Evolutionary conservation across 30 jellyfish, hydroid and myxozoan species (phyloP).

Genomic region (Turritopsis rubra): DNA sequence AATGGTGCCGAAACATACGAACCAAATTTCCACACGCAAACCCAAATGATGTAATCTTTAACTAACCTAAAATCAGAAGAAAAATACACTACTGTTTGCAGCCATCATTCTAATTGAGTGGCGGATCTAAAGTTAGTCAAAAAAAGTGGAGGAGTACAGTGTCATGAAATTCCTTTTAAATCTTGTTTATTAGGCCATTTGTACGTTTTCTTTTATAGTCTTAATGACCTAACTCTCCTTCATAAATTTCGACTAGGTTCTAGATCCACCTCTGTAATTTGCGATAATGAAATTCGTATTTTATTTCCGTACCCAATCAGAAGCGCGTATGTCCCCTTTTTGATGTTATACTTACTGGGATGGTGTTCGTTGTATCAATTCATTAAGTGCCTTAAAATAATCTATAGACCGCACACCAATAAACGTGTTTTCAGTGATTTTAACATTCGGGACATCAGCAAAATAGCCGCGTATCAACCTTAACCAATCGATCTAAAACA

Average conservation of each 20-base stretch:
- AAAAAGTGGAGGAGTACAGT: too few species aligned
- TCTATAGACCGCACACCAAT: slow-evolving; percentile 33
- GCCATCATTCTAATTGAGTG: neutral
- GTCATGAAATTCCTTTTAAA: too few species aligned
- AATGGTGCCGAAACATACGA: slow-evolving; percentile 40
- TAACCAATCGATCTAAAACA: slow-evolving; percentile 23
- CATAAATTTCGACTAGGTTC: too few species aligned
- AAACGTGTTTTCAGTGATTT: slow-evolving; percentile 10
- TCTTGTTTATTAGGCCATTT: too few species aligned
- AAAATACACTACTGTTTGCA: neutral
- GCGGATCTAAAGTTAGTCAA: too few species aligned
- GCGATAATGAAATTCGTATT: too few species aligned
- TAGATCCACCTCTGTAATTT: too few species aligned
- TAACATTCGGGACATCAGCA: neutral
- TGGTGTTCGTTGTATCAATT: neutral
- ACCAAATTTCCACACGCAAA: slow-evolving; percentile 40
- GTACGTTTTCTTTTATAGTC: too few species aligned
- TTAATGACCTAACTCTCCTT: too few species aligned
- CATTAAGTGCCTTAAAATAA: slow-evolving; percentile 26
- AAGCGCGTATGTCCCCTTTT: too few species aligned
- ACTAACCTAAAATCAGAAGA: slow-evolving; percentile 4
- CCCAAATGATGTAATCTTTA: slow-evolving; percentile 39
- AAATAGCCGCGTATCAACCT: slow-evolving; percentile 12
- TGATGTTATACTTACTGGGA: slow-evolving; percentile 5
- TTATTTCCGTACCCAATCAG: too few species aligned